Evolutionary conservation across 2,888 invertebrate genomes (phyloP), one percentile per base, ranked within the genome.

Genomic region (Dasypogon diadema): DNA sequence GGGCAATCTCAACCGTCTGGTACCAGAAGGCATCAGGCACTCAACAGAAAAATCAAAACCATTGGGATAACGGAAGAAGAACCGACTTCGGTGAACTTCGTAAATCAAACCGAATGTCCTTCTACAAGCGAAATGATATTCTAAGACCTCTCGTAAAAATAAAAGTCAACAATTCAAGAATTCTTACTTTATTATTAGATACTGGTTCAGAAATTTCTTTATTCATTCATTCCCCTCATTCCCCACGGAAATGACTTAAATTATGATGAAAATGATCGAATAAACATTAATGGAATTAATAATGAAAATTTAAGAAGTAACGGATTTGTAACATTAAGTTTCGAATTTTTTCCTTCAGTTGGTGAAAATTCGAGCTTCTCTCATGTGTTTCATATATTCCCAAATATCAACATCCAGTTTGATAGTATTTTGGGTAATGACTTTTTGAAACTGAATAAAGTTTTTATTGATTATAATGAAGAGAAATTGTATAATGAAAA

Each of bases 381-480:
- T 46, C 58, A 60, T 46, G 48, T 46, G 2, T 74, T 74, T 46
- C 46, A 60, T 37, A n/a, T 74, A 12, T 74, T 74, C 26, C 60
- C 74, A 16, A 18, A 74, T 74, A 74, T 74, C 60, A 18, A 51
- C 51, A 14, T 51, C 18, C 51, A 51, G 51, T 51, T 51, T 14
- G 51, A 51, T 18, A 18, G 51, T 51, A 51, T 51, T 24, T 22
- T 56, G 10, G 56, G 56, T n/a, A 18, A 56, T 56, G 56, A 56
- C 26, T 56, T 56, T 30, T 12, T 56, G 10, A 55, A 24, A 24
- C 10, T 6, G 5, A 55, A 55, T 55, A 21, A 55, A 55, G 16
- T 55, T 16, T 10, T n/a, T 6, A 56, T 56, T 22, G 56, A 56
- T 56, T 56, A 56, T 56, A n/a, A n/a, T 22, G 24, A 56, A 22